Conservation (phyloP, 2,888 invertebrate species). For the Hyposoter didymator region DNA sequence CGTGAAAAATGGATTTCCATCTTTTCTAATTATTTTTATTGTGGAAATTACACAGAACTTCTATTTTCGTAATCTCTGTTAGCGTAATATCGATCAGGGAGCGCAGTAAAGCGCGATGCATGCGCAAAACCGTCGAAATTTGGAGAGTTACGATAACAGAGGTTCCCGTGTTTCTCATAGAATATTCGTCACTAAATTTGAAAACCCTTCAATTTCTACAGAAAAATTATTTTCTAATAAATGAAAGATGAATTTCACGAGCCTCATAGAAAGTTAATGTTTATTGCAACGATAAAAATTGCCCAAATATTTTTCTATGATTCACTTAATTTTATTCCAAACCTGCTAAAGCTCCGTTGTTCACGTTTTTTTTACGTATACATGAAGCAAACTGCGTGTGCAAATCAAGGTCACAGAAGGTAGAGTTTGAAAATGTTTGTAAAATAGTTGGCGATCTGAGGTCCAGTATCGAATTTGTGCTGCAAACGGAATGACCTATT, state of each 20-base stretch:
- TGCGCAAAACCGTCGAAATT: too few species aligned
- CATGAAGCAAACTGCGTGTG: slow-evolving; percentile 33
- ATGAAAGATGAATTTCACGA: not conserved
- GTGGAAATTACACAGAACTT: not conserved
- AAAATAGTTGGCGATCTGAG: slow-evolving; percentile 32
- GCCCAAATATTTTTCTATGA: not conserved
- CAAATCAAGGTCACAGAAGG: not conserved
- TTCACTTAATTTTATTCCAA: not conserved
- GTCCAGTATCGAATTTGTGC: slow-evolving; percentile 62
- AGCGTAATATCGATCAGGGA: too few species aligned
- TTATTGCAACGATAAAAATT: not conserved
- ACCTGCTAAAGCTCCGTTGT: slow-evolving; percentile 15
- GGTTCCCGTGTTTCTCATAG: not conserved
- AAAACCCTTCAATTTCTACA: not conserved
- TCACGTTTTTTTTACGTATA: slow-evolving; percentile 1
- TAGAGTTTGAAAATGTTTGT: not conserved
- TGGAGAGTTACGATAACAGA: too few species aligned
- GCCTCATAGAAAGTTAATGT: not conserved
- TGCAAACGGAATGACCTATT: slow-evolving; percentile 18
- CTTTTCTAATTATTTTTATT: not conserved
- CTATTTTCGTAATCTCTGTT: too few species aligned
- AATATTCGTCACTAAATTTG: not conserved
- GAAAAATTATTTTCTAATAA: not conserved
- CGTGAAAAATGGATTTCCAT: slow-evolving; percentile 21
- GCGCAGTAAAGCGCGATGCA: too few species aligned